phyloP scores from a whole-genome alignment of 2,797 vertebrate species.

The Babyrousa celebensis region DNA sequence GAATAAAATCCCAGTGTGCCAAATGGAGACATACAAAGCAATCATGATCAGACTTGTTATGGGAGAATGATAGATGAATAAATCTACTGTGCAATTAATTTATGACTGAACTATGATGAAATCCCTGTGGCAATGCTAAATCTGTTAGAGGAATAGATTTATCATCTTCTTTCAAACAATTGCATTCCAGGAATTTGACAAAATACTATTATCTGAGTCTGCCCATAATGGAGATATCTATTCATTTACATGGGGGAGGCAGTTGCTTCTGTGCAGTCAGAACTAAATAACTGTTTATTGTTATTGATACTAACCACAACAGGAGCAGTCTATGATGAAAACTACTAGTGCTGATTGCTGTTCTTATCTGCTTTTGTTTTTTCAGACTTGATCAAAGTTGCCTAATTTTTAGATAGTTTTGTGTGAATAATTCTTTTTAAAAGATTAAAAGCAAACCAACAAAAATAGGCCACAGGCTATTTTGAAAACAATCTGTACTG shows the following conservation, averaged over 20 bases:
- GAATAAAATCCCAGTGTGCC: conserved; percentile 86
- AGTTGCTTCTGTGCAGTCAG: conserved; percentile 31
- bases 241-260: conserved; percentile 69
- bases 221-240: conserved; percentile 74
- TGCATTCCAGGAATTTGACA: conserved; percentile 82
- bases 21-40: conserved; percentile 87
- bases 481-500: conserved; percentile 62
- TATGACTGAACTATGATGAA: conserved; percentile 85
- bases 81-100: conserved; percentile 89
- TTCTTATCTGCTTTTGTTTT: conserved; percentile 1
- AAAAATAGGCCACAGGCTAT: not conserved
- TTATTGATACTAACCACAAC: conserved; percentile 21
- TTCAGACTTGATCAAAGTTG: conserved; percentile 11
- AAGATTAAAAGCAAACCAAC: conserved; percentile 38
- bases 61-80: conserved; percentile 86
- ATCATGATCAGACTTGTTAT: conserved; percentile 87
- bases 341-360: not conserved
- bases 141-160: conserved; percentile 87
- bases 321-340: not conserved
- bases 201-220: conserved; percentile 83
- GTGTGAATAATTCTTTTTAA: conserved; percentile 66
- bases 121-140: conserved; percentile 84
- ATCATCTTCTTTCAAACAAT: conserved; percentile 81
- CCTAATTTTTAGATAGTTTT: conserved; percentile 56
- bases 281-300: conserved; percentile 64